A percentile compares a stretch with the other conserved stretches of the same genome.
phyloP scores from a whole-genome alignment of 1,140 invertebrate genomes.

The Drosophila murphyi region DNA sequence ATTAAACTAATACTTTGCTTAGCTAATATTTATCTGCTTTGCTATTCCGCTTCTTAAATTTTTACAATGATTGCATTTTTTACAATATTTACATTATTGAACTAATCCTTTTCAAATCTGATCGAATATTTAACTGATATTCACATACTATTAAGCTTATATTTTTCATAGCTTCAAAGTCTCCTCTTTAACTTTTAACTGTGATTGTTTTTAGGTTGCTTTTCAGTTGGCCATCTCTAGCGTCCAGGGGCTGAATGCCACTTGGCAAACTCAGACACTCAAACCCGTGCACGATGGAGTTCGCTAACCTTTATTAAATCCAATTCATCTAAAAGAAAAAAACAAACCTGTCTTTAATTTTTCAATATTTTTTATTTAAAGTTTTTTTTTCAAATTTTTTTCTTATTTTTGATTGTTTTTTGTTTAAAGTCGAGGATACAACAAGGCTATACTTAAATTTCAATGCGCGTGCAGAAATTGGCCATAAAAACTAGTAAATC shows the following conservation, averaged over 20 bases:
- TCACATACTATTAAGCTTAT: not conserved
- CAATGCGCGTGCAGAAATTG: slow-evolving; percentile 59
- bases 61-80: no score
- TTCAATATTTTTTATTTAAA: slow-evolving; percentile 58
- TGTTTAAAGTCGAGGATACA: slow-evolving; percentile 49
- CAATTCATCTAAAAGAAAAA: not conserved
- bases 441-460: slow-evolving; percentile 75
- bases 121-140: not conserved
- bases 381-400: slow-evolving; percentile 41
- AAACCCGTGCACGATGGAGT: slow-evolving; percentile 74
- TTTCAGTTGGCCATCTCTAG: slow-evolving; percentile 60
- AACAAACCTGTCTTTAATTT: slow-evolving; percentile 32
- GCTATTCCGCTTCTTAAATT: no score
- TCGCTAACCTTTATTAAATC: slow-evolving; percentile 19
- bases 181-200: not conserved
- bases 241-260: slow-evolving; percentile 72
- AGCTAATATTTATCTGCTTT: no score
- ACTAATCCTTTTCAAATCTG: no score
- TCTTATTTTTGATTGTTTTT: slow-evolving; percentile 41
- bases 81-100: no score
- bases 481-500: slow-evolving; percentile 72
- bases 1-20: no score
- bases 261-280: slow-evolving; percentile 58
- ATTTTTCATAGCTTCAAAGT: not conserved
- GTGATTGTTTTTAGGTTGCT: slow-evolving; percentile 37